phyloP scores from a whole-genome alignment of 2,113 vertebrate genomes.

The Kryptolebias marmoratus region DNA sequence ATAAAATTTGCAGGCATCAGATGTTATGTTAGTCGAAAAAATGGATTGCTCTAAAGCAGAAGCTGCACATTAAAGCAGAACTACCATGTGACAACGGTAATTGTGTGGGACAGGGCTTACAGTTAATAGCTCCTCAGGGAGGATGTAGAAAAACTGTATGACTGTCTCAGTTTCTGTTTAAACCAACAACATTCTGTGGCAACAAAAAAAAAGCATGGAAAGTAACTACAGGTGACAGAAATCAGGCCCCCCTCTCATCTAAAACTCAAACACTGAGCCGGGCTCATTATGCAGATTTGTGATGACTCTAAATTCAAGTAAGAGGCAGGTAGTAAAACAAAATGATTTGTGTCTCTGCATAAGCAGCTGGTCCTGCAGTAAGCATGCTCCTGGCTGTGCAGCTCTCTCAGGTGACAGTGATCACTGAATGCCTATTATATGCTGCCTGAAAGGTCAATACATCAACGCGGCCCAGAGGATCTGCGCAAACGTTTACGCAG shows the following conservation, averaged over 20 bases:
- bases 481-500: conserved; percentile 35
- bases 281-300: conserved; percentile 59
- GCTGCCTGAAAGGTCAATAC: conserved; percentile 60
- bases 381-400: conserved; percentile 27
- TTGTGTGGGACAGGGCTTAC: background rate
- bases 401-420: conserved; percentile 63
- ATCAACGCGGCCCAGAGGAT: conserved; percentile 40
- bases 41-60: background rate
- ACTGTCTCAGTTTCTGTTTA: conserved; percentile 23
- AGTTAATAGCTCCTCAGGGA: conserved; percentile 9
- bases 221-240: conserved; percentile 42
- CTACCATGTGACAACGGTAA: conserved; percentile 8
- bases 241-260: conserved; percentile 25
- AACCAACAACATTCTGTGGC: conserved; percentile 18
- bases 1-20: background rate
- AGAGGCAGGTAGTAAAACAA: conserved; percentile 61
- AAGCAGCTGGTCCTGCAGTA: conserved; percentile 36
- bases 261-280: conserved; percentile 51
- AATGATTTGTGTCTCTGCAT: conserved; percentile 65
- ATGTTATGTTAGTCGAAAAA: background rate
- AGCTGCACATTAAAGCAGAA: background rate
- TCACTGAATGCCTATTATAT: conserved; percentile 58
- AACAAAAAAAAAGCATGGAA: conserved; percentile 20
- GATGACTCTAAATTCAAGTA: conserved; percentile 61
- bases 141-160: background rate